Percentiles rank a stretch among this genome's conserved stretches.
phyloP scores from a whole-genome alignment of 2,797 vertebrate genomes.

The Clarias laeviceps region DNA sequence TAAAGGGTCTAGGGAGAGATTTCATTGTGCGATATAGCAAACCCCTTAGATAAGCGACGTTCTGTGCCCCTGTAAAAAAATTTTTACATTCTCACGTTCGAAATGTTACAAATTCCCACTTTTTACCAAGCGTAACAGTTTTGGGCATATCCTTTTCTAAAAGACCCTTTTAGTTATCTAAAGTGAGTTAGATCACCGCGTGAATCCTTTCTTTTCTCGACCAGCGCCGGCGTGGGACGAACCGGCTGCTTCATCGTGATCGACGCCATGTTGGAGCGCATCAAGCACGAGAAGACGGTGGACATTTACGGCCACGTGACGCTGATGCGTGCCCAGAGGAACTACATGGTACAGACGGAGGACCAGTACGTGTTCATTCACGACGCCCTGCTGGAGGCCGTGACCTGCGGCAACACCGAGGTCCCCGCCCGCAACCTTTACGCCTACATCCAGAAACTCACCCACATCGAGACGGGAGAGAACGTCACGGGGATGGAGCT shows the following conservation, averaged over 20 bases:
- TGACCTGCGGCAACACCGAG: slow-evolving; percentile 99
- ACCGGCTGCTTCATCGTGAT: slow-evolving; percentile 99
- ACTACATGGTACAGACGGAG: slow-evolving; percentile 99
- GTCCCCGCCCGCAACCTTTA: slow-evolving; percentile 98
- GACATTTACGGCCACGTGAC: slow-evolving; percentile 99
- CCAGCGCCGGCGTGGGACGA: slow-evolving; percentile 93
- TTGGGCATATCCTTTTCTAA: too few species aligned
- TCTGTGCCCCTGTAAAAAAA: too few species aligned
- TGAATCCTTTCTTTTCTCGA: neutral
- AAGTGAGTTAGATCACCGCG: neutral
- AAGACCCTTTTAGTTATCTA: neutral
- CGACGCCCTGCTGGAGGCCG: slow-evolving; percentile 95
- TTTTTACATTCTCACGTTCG: neutral
- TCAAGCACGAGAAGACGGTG: slow-evolving; percentile 99
- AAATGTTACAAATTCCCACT: neutral
- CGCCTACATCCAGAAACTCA: slow-evolving; percentile 99
- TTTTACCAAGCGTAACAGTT: neutral
- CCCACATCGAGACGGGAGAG: slow-evolving; percentile 95
- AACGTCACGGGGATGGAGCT: slow-evolving; percentile 99
- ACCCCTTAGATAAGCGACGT: neutral
- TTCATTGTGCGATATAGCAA: neutral
- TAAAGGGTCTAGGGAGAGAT: neutral
- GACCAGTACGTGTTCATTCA: slow-evolving; percentile 99
- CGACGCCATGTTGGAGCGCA: slow-evolving; percentile 98
- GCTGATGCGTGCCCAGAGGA: slow-evolving; percentile 97